Evolutionary conservation across 2,797 vertebrate genomes (phyloP).

Genomic region (Falco berigora): DNA sequence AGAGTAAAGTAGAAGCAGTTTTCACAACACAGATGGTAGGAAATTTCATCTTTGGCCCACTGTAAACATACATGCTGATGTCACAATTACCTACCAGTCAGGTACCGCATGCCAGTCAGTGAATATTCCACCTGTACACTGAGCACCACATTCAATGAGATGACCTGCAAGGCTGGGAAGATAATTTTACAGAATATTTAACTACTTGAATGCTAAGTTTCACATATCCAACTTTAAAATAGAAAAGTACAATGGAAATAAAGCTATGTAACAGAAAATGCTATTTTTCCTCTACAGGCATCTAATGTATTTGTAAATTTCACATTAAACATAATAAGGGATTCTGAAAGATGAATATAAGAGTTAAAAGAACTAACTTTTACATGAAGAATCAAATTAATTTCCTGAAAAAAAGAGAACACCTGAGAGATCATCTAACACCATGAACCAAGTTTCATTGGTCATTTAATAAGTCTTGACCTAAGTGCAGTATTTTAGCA

Average conservation of each 20-base stretch:
- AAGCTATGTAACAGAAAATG: neutral
- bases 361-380: neutral
- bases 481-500: neutral
- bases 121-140: conserved; percentile 86
- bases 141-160: conserved; percentile 85
- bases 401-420: neutral
- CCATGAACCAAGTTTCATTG: neutral
- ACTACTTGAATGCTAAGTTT: too few relatives aligned
- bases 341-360: neutral
- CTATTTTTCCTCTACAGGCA: neutral
- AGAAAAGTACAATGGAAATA: neutral
- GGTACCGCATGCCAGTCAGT: conserved; percentile 84
- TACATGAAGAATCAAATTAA: neutral
- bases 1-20: neutral
- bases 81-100: conserved; percentile 75
- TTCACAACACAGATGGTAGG: neutral
- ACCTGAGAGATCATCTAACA: neutral
- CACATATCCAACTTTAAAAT: neutral
- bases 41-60: neutral
- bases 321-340: neutral
- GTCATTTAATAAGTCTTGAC: neutral
- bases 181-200: too few relatives aligned
- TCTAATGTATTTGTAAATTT: neutral
- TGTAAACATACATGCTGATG: neutral
- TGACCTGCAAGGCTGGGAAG: conserved; percentile 82